phyloP scores from a whole-genome alignment of 2,113 vertebrate species.

The Sitta europaea region DNA sequence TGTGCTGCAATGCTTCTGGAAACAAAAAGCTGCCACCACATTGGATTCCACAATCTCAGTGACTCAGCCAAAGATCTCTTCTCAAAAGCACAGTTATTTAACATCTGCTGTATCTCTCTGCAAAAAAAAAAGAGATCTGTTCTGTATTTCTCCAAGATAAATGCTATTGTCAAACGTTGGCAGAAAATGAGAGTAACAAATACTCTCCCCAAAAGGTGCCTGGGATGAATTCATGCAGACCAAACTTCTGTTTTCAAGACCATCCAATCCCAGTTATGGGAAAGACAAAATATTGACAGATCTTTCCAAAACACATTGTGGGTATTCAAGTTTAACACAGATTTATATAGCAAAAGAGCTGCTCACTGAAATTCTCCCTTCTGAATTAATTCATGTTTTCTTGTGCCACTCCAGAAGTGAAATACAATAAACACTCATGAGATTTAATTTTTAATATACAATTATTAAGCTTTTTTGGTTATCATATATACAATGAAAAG shows the following conservation, averaged over 20 bases:
- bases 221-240: not conserved
- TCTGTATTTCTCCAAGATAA: not conserved
- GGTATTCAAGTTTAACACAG: not conserved
- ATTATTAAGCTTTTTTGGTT: not conserved
- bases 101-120: not conserved
- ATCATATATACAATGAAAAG: not conserved
- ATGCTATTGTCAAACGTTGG: not conserved
- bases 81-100: not conserved
- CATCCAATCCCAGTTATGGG: not conserved
- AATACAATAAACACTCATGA: not conserved
- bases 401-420: not conserved
- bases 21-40: not conserved
- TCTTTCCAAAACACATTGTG: not conserved
- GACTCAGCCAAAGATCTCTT: not conserved
- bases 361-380: not conserved
- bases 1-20: rapidly evolving
- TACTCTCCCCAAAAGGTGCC: not conserved
- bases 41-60: not conserved
- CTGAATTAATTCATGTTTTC: not conserved
- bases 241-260: not conserved
- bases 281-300: not conserved
- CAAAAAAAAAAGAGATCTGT: not conserved
- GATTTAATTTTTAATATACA: slow-evolving; percentile 31
- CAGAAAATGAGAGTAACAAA: not conserved
- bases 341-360: not conserved